phyloP scores from a whole-genome alignment of 2,113 vertebrate species.

The Donacobius atricapilla region DNA sequence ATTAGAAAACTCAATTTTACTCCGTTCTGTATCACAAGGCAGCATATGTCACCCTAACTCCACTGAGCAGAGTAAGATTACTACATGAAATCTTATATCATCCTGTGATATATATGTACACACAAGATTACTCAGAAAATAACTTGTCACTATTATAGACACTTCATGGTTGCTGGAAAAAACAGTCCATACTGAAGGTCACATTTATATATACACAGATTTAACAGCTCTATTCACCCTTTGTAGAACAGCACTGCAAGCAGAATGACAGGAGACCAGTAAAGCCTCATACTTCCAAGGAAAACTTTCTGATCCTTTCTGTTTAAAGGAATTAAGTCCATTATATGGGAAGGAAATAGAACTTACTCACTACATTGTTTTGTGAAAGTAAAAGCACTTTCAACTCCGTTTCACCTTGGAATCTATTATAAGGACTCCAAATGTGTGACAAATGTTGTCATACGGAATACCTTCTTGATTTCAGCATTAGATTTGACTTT shows the following conservation, averaged over 20 bases:
- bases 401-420: neutral
- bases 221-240: conserved; percentile 13
- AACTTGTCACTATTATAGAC: conserved; percentile 34
- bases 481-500: neutral
- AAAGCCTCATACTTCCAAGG: neutral
- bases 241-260: neutral
- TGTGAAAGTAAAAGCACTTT: neutral
- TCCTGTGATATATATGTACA: conserved; percentile 40
- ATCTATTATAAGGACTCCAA: neutral
- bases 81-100: conserved; percentile 34
- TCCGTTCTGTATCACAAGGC: conserved; percentile 41
- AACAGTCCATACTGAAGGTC: conserved; percentile 29
- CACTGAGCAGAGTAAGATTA: conserved; percentile 32
- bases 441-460: neutral
- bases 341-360: neutral
- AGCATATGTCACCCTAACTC: conserved; percentile 54
- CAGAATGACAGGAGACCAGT: neutral
- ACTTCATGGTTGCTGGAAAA: conserved; percentile 46
- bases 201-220: neutral
- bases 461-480: neutral
- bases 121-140: conserved; percentile 52
- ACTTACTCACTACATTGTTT: neutral
- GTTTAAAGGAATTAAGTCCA: neutral
- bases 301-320: neutral
- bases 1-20: conserved; percentile 52